These are phyloP conservation scores for Scaptomyza graminum DNA, from an alignment of 1,140 invertebrate genomes.

Conservation along the genomic window DNA sequence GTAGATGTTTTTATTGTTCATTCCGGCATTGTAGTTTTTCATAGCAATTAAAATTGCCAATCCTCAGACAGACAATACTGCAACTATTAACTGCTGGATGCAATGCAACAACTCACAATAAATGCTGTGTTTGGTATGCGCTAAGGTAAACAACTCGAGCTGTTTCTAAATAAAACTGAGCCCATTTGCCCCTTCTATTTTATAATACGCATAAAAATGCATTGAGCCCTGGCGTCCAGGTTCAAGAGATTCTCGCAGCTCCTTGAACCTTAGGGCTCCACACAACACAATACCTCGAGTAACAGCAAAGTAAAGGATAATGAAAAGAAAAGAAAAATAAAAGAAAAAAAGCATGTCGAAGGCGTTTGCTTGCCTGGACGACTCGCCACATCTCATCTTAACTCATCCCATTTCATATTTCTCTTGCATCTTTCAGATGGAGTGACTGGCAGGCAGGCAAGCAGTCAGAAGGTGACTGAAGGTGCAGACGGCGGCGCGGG, in stretches of 20 bases:
- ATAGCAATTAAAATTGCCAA: conserved; percentile 21
- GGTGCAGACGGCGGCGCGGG: background rate
- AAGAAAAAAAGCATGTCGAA: conserved; percentile 53
- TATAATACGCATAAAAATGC: conserved; percentile 63
- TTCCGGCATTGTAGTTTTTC: conserved; percentile 6
- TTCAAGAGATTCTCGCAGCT: conserved; percentile 37
- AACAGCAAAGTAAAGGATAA: conserved; percentile 13
- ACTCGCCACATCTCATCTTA: conserved; percentile 18
- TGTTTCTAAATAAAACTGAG: conserved; percentile 43
- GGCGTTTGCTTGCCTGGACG: conserved; percentile 33
- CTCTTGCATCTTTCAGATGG: conserved; percentile 12
- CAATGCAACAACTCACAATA: conserved; percentile 32
- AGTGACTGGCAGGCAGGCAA: conserved; percentile 8
- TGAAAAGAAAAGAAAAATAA: conserved; percentile 4
- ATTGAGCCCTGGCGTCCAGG: conserved; percentile 14
- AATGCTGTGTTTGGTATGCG: conserved; percentile 32
- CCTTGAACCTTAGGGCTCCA: conserved; percentile 62
- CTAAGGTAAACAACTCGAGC: conserved; percentile 19
- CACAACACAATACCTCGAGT: conserved; percentile 20
- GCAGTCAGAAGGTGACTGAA: too few species aligned
- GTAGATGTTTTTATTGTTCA: background rate
- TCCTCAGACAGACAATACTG: background rate
- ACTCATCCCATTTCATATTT: background rate
- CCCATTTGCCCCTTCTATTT: conserved; percentile 41
- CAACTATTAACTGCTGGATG: too few species aligned